Percentiles rank a stretch among this genome's conserved stretches.
Conservation (phyloP, 2,113 vertebrate species). For the Tenrec ecaudatus region DNA sequence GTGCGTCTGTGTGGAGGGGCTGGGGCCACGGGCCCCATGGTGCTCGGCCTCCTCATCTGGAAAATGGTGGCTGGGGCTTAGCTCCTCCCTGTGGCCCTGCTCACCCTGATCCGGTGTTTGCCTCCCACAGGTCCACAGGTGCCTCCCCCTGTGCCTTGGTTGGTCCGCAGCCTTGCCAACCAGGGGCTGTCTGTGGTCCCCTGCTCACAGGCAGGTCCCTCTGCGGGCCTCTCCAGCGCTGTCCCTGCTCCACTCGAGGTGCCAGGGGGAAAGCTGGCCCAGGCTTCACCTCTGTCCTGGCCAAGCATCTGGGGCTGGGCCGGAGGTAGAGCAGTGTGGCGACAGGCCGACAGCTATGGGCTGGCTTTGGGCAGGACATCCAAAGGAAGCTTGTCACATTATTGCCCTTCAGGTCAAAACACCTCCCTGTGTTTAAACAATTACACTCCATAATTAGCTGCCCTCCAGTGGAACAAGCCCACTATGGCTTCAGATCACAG, state of each 20-base stretch:
- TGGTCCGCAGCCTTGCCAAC: neutral
- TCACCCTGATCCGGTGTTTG: neutral
- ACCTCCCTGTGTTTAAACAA: constrained; percentile 57
- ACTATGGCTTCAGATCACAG: constrained; percentile 76
- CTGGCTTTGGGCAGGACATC: constrained; percentile 1
- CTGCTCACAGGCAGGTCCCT: neutral
- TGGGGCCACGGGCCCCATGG: no score
- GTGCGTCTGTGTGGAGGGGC: no score
- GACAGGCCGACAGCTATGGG: neutral
- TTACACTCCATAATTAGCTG: constrained; percentile 77
- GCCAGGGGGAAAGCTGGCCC: neutral
- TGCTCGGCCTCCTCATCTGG: neutral
- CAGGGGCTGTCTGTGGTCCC: no score
- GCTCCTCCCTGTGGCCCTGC: fast-evolving
- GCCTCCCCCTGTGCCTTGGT: neutral
- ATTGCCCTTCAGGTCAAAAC: constrained; percentile 78
- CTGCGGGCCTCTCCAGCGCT: neutral
- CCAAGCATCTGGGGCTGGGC: neutral
- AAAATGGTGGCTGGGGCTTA: neutral
- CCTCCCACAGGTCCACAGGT: fast-evolving
- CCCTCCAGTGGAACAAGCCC: constrained; percentile 70
- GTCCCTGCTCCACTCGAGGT: fast-evolving
- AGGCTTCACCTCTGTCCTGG: neutral
- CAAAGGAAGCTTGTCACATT: neutral
- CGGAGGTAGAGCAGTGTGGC: neutral